Evolutionary conservation across 2,888 invertebrate species (phyloP), one percentile per base, ranked within the genome.

Genomic region (Drosophila niveifrons): DNA sequence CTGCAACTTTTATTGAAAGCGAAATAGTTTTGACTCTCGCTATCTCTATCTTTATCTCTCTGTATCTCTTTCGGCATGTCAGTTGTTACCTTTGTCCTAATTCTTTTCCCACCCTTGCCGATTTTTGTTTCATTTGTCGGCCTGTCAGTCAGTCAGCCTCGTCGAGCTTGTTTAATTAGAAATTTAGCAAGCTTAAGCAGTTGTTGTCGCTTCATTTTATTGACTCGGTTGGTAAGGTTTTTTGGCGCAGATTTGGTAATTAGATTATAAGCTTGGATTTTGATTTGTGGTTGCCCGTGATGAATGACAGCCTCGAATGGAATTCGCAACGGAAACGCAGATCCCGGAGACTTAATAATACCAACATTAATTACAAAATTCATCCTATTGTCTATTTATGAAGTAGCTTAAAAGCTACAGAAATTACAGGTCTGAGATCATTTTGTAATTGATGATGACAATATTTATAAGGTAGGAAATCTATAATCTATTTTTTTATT

Each of bases 1-100:
- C 63, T 52, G 65, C 59, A 64, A 66, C 65, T 69, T 72, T 62
- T 66, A 71, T 72, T 79, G 66, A 53, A 84, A 75, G 66, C 61
- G 64, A 80, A 77, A 75, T 68, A 77, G 77, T 74, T 76, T 80
- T 55, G 50, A 59, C 55, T 69, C 48, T 50, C 11, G 1, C 11
- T 34, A 3, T 18, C 6, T 23, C 0, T 23, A 23, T 23, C 23
- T 23, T 23, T 23, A 23, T 23, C 0, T 11, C 34, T 11, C 4
- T 36, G n/a, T n/a, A 11, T 34, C 11, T 34, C 11, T 11, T 11
- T 34, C 41, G 41, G 8, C 7, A n/a, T 46, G 52, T 55, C 47
- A 15, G 28, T 34, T 53, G 13, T 44, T 36, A 23, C n/a, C 10
- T 47, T 11, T 6, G 29, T 6, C 13, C 46, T 51, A 57, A 13